A percentile compares a stretch with the other conserved stretches of the same genome.
phyloP scores from a whole-genome alignment of 2,888 invertebrate species.

The Oscheius sp. region DNA sequence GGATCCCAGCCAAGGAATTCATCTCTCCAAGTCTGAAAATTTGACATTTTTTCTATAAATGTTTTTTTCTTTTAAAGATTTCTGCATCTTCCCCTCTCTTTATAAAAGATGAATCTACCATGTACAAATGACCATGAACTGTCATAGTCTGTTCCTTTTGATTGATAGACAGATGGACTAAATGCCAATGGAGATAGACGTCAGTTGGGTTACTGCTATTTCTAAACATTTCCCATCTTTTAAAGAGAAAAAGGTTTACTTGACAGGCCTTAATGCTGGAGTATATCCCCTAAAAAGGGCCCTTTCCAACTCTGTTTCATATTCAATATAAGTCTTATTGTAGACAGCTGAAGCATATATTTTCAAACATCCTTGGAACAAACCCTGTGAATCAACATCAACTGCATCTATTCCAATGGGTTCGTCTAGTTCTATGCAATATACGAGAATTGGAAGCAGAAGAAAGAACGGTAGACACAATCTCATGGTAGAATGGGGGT shows the following conservation, averaged over 20 bases:
- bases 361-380: no score
- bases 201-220: conserved; percentile 31
- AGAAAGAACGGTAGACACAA: neutral
- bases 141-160: conserved; percentile 61
- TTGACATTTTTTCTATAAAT: neutral
- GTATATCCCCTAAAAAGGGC: conserved; percentile 40
- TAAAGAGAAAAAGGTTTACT: conserved; percentile 1
- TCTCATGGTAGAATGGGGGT: neutral
- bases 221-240: conserved; percentile 14
- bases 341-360: conserved; percentile 32
- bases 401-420: neutral
- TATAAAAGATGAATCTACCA: conserved; percentile 40
- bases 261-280: conserved; percentile 33
- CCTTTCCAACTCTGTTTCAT: conserved; percentile 36
- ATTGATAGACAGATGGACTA: conserved; percentile 63
- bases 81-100: neutral
- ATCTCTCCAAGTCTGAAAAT: conserved; percentile 60
- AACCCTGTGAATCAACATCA: conserved; percentile 3
- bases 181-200: conserved; percentile 55
- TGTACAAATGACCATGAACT: conserved; percentile 66
- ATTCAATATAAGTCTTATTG: conserved; percentile 46
- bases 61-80: neutral
- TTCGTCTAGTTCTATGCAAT: neutral
- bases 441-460: neutral
- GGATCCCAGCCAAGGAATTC: conserved; percentile 66